These are phyloP conservation scores for Centropyge bicolor DNA, from an alignment of 2,797 vertebrate genomes.

Conservation along the genomic window DNA sequence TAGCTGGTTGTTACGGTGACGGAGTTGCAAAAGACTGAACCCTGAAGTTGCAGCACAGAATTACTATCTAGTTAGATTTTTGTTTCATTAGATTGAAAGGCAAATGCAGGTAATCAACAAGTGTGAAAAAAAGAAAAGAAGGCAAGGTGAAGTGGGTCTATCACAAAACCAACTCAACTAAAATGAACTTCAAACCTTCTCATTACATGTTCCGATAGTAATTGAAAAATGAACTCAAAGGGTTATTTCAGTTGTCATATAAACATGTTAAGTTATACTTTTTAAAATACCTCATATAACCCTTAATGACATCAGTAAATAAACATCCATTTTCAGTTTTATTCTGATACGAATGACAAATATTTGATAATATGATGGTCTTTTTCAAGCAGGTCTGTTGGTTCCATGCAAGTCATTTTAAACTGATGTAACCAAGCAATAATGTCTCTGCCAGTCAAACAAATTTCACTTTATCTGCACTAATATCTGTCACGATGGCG, in stretches of 20 bases:
- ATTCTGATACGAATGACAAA: conserved; percentile 25
- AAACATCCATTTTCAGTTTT: conserved; percentile 12
- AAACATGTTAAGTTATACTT: neutral
- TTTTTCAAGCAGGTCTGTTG: conserved; percentile 26
- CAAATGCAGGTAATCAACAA: neutral
- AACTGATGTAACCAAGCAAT: conserved; percentile 62
- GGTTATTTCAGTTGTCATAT: neutral
- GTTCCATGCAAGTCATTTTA: conserved; percentile 36
- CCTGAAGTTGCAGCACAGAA: no score
- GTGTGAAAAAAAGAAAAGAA: neutral
- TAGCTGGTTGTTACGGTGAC: no score
- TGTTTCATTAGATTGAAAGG: neutral
- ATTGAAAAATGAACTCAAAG: neutral
- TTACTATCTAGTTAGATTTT: neutral
- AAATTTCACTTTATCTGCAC: conserved; percentile 66
- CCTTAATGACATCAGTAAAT: conserved; percentile 21
- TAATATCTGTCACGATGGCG: conserved; percentile 65
- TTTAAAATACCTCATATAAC: conserved; percentile 16
- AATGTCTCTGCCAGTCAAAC: conserved; percentile 68
- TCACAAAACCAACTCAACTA: neutral
- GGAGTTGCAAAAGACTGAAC: no score
- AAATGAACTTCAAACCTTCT: conserved; percentile 4
- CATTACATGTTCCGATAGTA: neutral
- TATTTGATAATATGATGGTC: conserved; percentile 34
- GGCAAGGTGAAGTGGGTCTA: neutral